Base-by-base conservation (phyloP, 2,888 invertebrate genomes). In the Trachelus iudaicus region DNA sequence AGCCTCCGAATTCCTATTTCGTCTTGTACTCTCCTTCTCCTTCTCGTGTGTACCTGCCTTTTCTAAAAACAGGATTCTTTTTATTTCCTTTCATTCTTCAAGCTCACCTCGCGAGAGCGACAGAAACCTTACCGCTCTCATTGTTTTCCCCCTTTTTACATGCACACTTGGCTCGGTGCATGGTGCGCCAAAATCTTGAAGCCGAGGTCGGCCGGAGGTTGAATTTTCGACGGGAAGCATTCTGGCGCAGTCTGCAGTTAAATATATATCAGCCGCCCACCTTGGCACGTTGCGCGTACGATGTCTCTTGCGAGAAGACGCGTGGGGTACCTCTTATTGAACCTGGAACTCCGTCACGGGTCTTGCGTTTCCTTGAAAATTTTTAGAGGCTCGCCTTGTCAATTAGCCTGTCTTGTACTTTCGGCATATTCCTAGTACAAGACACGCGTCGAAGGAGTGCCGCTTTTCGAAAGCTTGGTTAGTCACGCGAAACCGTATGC, bases 221-320 rank as follows among this genome's bases (percentile, higher is more conserved):
- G 80, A 80, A 80, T 82, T 84, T 71, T 83, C 81, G 82, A 84
- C 78, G 81, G 83, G 83, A 84, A 84, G 85, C 82, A 81, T 82
- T 83, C 82, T 79, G 81, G 77, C 77, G 79, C 80, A 81, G 83
- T 71, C 40, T 56, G 78, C 69, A 69, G 78, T 84, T 84, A 84
- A 84, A 83, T 33, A 76, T 73, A 34, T 76, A 34, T 69, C 33
- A 31, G 33, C 13, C 71, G 71, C 34, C 71, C 71, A 34, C 71
- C 13, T 71, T 71, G 71, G 71, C 31, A 9, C 34, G 31, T 71
- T 31, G 31, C 71, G 71, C 71, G 71, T 23, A 56, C 56, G 56
- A 9, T 23, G 23, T 56, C 23, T 56, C 56, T 23, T 23, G 56
- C 23, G 23, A 56, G 23, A 56, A 56, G 23, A 56, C 56, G 56